Percentiles rank a stretch among this genome's conserved stretches.
Evolutionary conservation across 2,888 invertebrate species (phyloP).

Genomic region (Temnothorax ravouxi): DNA sequence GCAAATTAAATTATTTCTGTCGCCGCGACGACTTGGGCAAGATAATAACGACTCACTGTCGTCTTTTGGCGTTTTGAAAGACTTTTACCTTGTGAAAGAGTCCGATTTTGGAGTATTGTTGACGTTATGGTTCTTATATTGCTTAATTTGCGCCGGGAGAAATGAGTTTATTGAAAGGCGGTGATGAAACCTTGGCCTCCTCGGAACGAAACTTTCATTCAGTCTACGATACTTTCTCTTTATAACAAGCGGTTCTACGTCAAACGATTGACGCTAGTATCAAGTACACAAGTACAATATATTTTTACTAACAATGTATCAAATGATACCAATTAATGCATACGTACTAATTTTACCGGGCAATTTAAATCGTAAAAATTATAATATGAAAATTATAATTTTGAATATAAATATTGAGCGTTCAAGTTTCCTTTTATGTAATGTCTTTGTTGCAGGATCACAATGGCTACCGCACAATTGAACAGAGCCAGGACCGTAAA

Average conservation of each 20-base stretch:
- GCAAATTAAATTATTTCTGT: slow-evolving; percentile 77
- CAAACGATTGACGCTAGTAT: not conserved
- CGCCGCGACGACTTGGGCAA: slow-evolving; percentile 62
- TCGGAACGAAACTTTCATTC: not conserved
- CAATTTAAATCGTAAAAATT: not conserved
- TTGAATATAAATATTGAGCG: not conserved
- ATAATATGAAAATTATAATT: not conserved
- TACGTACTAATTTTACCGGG: not conserved
- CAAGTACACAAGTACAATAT: not conserved
- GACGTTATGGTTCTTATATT: no score
- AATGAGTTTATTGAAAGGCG: not conserved
- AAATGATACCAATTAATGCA: not conserved
- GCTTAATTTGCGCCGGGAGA: not conserved
- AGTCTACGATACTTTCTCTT: not conserved
- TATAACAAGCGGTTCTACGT: not conserved
- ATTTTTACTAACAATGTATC: not conserved
- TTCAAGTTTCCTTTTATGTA: slow-evolving; percentile 10
- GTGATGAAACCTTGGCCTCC: not conserved
- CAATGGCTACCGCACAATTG: slow-evolving; percentile 83
- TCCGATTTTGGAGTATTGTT: not conserved
- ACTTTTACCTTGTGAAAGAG: not conserved
- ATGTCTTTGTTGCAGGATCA: slow-evolving; percentile 57
- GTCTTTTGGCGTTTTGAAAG: slow-evolving; percentile 33
- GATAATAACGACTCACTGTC: slow-evolving; percentile 44
- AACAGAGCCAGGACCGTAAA: slow-evolving; percentile 88